A percentile compares a stretch with the other conserved stretches of the same genome.
Evolutionary conservation across 2,113 vertebrate genomes (phyloP).

Genomic region (Ursus arctos): DNA sequence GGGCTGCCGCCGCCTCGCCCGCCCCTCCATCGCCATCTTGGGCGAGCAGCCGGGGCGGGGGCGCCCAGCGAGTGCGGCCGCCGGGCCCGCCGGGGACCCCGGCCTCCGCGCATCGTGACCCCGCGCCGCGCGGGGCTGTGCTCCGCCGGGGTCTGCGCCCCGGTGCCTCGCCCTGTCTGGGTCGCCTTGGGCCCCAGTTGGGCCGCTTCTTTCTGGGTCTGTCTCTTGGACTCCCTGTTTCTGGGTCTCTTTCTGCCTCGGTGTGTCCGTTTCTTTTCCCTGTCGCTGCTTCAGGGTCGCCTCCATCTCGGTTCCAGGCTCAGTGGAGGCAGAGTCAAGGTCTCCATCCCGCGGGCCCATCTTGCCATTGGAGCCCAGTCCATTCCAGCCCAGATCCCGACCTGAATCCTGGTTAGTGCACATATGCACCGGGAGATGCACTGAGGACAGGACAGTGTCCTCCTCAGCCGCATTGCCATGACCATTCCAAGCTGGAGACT

Average conservation of each 20-base stretch:
- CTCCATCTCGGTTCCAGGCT: background rate
- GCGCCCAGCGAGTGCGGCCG: background rate
- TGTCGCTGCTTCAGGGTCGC: background rate
- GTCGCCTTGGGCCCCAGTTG: background rate
- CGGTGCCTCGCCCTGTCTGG: background rate
- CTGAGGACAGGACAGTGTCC: background rate
- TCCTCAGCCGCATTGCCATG: background rate
- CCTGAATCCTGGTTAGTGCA: constrained; percentile 61
- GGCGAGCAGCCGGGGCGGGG: background rate
- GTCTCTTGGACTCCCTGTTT: background rate
- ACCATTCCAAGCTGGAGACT: background rate
- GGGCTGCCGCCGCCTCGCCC: too few species aligned
- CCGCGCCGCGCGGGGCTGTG: background rate
- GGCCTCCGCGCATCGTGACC: background rate
- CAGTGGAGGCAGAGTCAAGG: background rate
- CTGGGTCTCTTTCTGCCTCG: background rate
- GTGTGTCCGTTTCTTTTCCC: background rate
- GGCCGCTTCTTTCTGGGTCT: background rate
- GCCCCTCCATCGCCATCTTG: too few species aligned
- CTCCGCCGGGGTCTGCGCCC: background rate
- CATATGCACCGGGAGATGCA: background rate
- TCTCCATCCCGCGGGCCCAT: constrained; percentile 13
- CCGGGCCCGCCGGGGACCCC: background rate
- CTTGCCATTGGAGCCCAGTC: background rate
- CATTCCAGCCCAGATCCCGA: background rate